Conservation (phyloP, 2,797 vertebrate genomes). For the Rhodeus uyekii region DNA sequence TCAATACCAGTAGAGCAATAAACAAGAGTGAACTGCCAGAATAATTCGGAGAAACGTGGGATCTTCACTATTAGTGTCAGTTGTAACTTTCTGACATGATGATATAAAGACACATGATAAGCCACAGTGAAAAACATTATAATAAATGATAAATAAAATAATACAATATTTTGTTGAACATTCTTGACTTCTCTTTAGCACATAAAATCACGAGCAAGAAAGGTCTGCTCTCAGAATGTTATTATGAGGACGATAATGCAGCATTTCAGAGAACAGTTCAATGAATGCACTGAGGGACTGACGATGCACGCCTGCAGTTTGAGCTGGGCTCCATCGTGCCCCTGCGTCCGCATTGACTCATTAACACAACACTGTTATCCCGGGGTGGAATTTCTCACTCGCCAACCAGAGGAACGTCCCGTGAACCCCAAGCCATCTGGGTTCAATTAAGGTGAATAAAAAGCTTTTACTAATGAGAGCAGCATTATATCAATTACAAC, state of each 20-base stretch:
- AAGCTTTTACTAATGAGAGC: slow-evolving; percentile 66
- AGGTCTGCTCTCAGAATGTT: neutral
- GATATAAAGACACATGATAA: too few species aligned
- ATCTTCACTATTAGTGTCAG: neutral
- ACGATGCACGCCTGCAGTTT: neutral
- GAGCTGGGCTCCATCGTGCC: neutral
- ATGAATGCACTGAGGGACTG: neutral
- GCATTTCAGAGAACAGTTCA: neutral
- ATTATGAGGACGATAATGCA: neutral
- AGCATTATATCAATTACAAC: slow-evolving; percentile 65
- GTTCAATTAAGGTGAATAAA: slow-evolving; percentile 82
- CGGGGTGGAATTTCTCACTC: slow-evolving; percentile 63
- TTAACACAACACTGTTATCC: slow-evolving; percentile 58
- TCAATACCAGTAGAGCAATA: neutral
- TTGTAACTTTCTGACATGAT: slow-evolving; percentile 58
- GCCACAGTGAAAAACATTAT: too few species aligned
- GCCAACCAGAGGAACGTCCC: slow-evolving; percentile 62
- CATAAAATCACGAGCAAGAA: neutral
- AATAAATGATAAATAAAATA: too few species aligned
- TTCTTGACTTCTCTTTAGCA: neutral
- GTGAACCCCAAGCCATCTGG: slow-evolving; percentile 80
- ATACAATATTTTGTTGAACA: slow-evolving; percentile 55
- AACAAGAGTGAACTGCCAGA: neutral
- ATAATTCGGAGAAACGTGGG: neutral
- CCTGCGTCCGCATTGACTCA: slow-evolving; percentile 46